A percentile compares a stretch with the other conserved stretches of the same genome.
These are phyloP conservation scores for Drosophila suboccidentalis DNA, from an alignment of 2,888 invertebrate genomes.

Conservation along the genomic window DNA sequence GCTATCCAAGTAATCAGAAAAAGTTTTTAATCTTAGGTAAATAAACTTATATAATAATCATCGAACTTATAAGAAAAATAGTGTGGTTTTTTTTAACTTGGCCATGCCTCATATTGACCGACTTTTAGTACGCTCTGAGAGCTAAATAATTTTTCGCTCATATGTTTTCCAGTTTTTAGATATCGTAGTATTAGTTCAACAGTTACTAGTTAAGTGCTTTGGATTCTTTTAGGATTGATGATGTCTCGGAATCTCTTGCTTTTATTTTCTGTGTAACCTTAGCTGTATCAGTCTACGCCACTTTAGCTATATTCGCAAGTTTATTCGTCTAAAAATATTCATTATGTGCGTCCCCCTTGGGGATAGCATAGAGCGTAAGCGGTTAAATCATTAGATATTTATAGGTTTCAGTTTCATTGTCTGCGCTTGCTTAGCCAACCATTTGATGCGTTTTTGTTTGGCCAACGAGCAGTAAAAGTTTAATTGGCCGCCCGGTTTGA, in stretches of 20 bases:
- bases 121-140: too few species aligned
- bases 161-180: too few species aligned
- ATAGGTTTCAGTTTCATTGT: conserved; percentile 56
- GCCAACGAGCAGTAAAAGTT: conserved; percentile 71
- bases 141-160: too few species aligned
- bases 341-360: conserved; percentile 26
- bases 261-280: not conserved
- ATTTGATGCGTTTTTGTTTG: conserved; percentile 45
- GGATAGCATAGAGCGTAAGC: conserved; percentile 31
- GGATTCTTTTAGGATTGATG: not conserved
- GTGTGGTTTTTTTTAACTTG: too few species aligned
- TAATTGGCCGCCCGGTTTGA: conserved; percentile 73
- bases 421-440: conserved; percentile 40
- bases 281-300: not conserved
- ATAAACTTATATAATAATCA: too few species aligned
- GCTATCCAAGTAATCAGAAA: too few species aligned
- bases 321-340: conserved; percentile 39
- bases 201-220: too few species aligned
- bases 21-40: too few species aligned
- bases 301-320: conserved; percentile 7
- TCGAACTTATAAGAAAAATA: too few species aligned
- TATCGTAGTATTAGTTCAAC: too few species aligned
- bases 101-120: too few species aligned
- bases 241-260: not conserved
- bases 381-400: conserved; percentile 58